Percentiles rank a stretch among this genome's conserved stretches.
Evolutionary conservation across 2,113 vertebrate species (phyloP).

Genomic region (Ochotona princeps): DNA sequence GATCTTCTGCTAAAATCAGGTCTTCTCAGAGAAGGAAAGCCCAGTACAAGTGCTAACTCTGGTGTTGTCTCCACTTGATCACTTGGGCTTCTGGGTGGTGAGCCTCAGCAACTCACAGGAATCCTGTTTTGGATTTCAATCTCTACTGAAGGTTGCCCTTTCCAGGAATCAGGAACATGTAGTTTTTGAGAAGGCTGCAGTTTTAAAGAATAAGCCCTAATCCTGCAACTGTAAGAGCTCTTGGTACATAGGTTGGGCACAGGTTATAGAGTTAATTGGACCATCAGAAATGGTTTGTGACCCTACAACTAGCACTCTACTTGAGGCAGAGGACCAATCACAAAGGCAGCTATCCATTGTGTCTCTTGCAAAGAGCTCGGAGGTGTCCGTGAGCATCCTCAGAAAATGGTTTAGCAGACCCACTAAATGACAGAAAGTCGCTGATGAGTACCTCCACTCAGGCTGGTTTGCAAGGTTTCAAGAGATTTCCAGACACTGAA

Average conservation of each 20-base stretch:
- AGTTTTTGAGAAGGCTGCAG: neutral
- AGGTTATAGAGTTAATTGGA: neutral
- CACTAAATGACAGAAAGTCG: neutral
- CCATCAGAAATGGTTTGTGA: neutral
- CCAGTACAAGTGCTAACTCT: neutral
- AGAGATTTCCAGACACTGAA: neutral
- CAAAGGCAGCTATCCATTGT: neutral
- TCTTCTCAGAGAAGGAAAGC: neutral
- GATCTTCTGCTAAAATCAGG: accelerated
- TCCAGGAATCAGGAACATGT: neutral
- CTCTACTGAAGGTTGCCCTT: neutral
- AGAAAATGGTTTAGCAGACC: neutral
- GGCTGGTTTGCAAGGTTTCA: neutral
- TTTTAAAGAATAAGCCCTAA: accelerated
- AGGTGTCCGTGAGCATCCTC: neutral
- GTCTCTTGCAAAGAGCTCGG: neutral
- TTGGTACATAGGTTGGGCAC: too few species aligned
- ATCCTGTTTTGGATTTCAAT: neutral
- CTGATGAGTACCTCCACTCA: neutral
- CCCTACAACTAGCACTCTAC: neutral
- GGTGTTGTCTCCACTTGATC: neutral
- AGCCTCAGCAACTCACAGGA: too few species aligned
- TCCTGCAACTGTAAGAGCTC: accelerated
- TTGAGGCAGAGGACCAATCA: neutral
- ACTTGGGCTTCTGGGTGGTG: accelerated